These are phyloP conservation scores for Sarotherodon lohbergeri DNA, from an alignment of 2,113 vertebrate species.

Conservation along the genomic window DNA sequence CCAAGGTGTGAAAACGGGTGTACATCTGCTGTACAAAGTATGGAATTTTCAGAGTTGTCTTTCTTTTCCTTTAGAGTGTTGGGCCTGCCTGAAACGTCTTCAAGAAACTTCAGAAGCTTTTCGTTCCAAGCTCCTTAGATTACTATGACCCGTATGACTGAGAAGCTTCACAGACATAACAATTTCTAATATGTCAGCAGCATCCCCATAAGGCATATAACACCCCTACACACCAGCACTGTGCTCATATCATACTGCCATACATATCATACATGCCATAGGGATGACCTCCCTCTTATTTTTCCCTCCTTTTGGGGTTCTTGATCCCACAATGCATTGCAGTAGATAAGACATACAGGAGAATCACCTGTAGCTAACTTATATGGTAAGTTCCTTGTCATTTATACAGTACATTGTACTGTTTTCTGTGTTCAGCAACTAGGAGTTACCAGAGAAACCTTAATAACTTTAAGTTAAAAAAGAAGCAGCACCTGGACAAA, in stretches of 20 bases:
- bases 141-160: background rate
- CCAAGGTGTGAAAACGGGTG: accelerated
- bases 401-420: background rate
- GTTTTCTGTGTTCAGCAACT: background rate
- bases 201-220: background rate
- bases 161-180: accelerated
- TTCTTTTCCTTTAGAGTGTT: background rate
- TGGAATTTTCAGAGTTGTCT: background rate
- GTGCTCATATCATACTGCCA: background rate
- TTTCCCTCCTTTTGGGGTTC: background rate
- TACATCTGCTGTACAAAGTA: background rate
- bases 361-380: background rate
- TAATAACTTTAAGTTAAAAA: background rate
- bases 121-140: background rate
- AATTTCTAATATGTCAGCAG: background rate
- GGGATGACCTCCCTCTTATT: background rate
- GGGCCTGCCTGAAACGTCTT: accelerated
- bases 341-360: background rate
- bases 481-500: background rate
- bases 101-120: background rate
- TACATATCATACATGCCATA: too few relatives aligned
- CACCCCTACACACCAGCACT: background rate
- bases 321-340: background rate
- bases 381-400: background rate
- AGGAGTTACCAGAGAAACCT: background rate